Conservation (phyloP, 2,888 invertebrate species). For the Xestia c-nigrum region DNA sequence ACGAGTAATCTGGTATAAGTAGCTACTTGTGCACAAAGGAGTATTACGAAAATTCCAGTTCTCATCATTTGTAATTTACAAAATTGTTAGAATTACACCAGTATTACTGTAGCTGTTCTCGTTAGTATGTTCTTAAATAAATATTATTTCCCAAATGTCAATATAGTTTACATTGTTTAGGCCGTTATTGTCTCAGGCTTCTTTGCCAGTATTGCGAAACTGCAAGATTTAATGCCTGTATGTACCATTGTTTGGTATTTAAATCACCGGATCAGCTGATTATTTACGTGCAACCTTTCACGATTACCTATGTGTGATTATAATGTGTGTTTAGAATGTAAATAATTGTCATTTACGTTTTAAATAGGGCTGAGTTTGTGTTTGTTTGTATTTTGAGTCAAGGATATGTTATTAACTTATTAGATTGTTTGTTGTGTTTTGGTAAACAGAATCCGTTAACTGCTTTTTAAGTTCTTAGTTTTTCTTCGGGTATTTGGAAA, state of each 20-base stretch:
- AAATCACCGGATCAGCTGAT: conserved; percentile 87
- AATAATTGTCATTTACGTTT: conserved; percentile 51
- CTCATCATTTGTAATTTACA: conserved; percentile 71
- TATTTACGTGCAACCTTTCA: conserved; percentile 87
- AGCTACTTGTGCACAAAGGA: conserved; percentile 57
- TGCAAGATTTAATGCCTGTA: conserved; percentile 74
- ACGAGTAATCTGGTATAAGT: conserved; percentile 40
- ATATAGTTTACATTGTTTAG: conserved; percentile 75
- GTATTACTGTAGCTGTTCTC: conserved; percentile 44
- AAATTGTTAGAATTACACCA: conserved; percentile 66
- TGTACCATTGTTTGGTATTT: conserved; percentile 86
- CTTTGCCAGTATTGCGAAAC: conserved; percentile 61
- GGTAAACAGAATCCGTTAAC: neutral
- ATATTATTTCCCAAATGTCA: conserved; percentile 79
- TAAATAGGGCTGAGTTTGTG: conserved; percentile 32
- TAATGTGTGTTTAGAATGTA: conserved; percentile 62
- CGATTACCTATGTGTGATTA: conserved; percentile 78
- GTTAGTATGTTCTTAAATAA: conserved; percentile 59
- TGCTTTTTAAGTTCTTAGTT: neutral
- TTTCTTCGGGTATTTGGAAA: neutral
- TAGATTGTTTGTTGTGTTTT: neutral
- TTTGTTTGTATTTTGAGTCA: conserved; percentile 19
- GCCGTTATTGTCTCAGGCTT: conserved; percentile 61
- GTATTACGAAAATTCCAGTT: conserved; percentile 66
- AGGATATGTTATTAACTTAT: conserved; percentile 9